phyloP scores from a whole-genome alignment of 2,113 vertebrate species.

The Rhinopomastus cyanomelas region DNA sequence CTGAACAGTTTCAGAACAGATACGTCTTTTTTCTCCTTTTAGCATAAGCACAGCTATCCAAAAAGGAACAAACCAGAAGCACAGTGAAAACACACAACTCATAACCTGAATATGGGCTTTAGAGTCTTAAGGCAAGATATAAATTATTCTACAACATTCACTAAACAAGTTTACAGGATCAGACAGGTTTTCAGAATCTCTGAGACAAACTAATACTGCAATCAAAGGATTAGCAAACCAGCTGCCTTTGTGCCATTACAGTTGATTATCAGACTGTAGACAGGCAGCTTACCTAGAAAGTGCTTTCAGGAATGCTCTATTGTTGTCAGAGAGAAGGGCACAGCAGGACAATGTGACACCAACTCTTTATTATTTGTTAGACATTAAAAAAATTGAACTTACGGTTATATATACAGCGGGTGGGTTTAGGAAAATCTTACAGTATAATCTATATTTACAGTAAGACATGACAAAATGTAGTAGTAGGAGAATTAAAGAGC shows the following conservation, averaged over 20 bases:
- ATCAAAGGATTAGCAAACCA: conserved; percentile 66
- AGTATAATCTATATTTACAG: neutral
- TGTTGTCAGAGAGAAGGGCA: neutral
- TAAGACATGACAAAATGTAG: neutral
- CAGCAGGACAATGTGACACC: neutral
- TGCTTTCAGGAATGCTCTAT: neutral
- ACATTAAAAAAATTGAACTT: neutral
- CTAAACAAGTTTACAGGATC: conserved; percentile 56
- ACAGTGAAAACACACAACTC: neutral
- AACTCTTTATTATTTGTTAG: neutral
- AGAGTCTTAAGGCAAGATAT: conserved; percentile 22
- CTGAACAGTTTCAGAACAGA: neutral
- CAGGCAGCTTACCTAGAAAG: conserved; percentile 8
- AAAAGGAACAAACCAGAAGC: conserved; percentile 2
- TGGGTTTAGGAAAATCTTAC: neutral
- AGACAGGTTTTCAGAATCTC: conserved; percentile 62
- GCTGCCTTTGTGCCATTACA: conserved; percentile 59
- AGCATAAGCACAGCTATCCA: neutral
- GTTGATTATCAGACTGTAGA: conserved; percentile 50
- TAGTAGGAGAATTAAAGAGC: neutral
- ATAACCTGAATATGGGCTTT: neutral
- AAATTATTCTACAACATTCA: conserved; percentile 37
- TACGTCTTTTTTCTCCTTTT: neutral
- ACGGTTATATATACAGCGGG: neutral
- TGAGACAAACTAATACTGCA: conserved; percentile 61